Evolutionary conservation across 2,797 vertebrate genomes (phyloP).

Genomic region (Enteromius trimaculatus): DNA sequence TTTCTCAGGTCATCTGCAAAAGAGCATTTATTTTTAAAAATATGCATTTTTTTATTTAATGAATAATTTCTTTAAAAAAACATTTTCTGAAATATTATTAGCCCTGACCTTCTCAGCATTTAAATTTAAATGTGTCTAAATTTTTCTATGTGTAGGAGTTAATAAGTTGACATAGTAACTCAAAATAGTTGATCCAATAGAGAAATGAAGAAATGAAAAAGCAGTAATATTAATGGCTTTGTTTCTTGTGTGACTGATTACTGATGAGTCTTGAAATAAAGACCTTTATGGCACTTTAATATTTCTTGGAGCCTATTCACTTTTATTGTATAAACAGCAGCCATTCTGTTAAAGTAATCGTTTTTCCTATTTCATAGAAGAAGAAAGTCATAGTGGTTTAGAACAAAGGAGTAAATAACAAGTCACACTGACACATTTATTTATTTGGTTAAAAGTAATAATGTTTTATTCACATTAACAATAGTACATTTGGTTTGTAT

Average conservation of each 20-base stretch:
- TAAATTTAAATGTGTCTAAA: background rate
- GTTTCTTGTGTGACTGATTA: background rate
- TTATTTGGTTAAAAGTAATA: slow-evolving; percentile 61
- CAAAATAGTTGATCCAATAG: background rate
- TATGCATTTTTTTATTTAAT: background rate
- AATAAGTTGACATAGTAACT: background rate
- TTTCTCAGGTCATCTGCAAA: background rate
- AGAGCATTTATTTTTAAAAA: background rate
- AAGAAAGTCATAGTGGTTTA: background rate
- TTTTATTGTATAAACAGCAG: background rate
- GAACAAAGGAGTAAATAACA: background rate
- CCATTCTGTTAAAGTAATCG: too few species aligned
- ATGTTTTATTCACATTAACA: slow-evolving; percentile 80
- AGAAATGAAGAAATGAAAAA: background rate
- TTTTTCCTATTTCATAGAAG: background rate
- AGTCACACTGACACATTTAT: slow-evolving; percentile 12
- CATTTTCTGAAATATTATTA: background rate
- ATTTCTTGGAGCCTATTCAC: background rate
- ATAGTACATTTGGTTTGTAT: slow-evolving; percentile 61
- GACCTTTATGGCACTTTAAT: background rate
- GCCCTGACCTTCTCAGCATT: background rate
- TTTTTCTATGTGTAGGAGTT: background rate
- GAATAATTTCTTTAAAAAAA: background rate
- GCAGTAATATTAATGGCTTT: background rate
- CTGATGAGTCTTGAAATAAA: background rate